These are phyloP conservation scores for Smittia aterrima DNA, from an alignment of 2,888 invertebrate species.

Conservation along the genomic window DNA sequence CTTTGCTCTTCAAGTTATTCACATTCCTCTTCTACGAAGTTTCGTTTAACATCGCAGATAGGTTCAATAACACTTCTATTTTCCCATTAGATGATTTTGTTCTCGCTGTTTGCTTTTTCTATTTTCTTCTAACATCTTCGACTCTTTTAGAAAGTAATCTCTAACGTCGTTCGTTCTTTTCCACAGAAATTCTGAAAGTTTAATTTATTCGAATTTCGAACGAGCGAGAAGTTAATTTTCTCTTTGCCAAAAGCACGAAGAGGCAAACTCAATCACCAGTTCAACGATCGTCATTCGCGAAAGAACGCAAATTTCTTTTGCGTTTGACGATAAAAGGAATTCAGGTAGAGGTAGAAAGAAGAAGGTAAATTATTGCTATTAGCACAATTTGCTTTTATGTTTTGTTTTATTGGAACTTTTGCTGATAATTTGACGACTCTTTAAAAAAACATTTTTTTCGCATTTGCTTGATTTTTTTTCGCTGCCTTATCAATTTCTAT, in stretches of 20 bases:
- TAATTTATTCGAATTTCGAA: neutral
- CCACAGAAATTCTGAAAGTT: neutral
- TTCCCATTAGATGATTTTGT: neutral
- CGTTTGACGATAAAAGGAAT: neutral
- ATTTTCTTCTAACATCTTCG: constrained; percentile 5
- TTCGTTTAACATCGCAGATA: neutral
- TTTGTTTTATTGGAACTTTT: neutral
- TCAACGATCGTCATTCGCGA: constrained; percentile 17
- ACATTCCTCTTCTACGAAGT: neutral
- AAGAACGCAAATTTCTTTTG: constrained; percentile 15
- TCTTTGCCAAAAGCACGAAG: neutral
- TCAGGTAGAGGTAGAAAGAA: neutral
- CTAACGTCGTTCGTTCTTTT: too few relatives aligned
- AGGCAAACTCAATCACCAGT: neutral
- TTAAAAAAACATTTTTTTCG: neutral
- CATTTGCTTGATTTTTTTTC: neutral
- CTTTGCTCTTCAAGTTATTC: neutral
- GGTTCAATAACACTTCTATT: neutral
- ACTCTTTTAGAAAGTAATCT: too few relatives aligned
- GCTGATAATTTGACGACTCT: neutral
- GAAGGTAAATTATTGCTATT: neutral
- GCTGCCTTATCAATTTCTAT: neutral
- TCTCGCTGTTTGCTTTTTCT: neutral
- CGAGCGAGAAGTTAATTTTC: neutral
- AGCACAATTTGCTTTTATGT: neutral